Evolutionary conservation across 1,140 invertebrate species (phyloP).

Genomic region (Centruroides vittatus): DNA sequence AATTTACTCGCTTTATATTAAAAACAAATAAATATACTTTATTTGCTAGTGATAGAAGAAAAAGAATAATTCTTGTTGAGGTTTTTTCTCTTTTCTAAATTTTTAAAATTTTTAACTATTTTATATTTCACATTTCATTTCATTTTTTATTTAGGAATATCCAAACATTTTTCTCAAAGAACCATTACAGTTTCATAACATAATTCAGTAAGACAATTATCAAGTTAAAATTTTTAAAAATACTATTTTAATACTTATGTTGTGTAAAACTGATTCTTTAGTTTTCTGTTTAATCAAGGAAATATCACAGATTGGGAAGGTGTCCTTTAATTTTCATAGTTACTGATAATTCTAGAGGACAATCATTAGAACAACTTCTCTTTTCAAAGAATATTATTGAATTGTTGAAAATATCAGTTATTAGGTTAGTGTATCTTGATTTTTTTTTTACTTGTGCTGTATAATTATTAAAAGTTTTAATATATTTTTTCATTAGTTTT

Average conservation of each 20-base stretch:
- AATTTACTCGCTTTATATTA: conserved; percentile 3
- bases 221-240: too few relatives aligned
- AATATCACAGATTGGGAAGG: neutral
- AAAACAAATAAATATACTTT: conserved; percentile 4
- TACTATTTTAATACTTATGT: neutral
- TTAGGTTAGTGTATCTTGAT: neutral
- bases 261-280: neutral
- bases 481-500: neutral
- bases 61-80: conserved; percentile 1
- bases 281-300: neutral
- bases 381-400: conserved; percentile 2
- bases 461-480: neutral
- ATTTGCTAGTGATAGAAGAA: neutral
- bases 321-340: conserved; percentile 5
- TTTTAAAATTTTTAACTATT: neutral
- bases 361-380: neutral
- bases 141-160: conserved; percentile 1
- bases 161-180: conserved; percentile 3
- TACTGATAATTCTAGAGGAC: conserved; percentile 5
- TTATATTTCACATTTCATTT: neutral
- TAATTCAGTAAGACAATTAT: conserved; percentile 1
- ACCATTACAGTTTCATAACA: neutral
- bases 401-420: conserved; percentile 1
- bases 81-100: neutral
- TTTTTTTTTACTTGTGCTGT: neutral